phyloP scores from a whole-genome alignment of 2,113 vertebrate genomes.

The Rostratula benghalensis region DNA sequence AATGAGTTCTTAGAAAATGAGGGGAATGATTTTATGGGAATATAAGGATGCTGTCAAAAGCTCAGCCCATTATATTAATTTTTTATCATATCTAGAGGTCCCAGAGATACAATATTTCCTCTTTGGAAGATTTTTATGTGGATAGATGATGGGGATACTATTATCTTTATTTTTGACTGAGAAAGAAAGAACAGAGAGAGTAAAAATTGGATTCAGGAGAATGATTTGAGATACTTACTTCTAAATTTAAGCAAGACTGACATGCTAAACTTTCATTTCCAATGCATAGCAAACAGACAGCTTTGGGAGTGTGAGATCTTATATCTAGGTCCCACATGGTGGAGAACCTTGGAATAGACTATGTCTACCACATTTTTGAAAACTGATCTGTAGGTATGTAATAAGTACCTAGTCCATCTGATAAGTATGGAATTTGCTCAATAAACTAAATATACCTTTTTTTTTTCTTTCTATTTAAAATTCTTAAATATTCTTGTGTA shows the following conservation, averaged over 20 bases:
- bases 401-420: background rate
- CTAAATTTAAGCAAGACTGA: constrained; percentile 22
- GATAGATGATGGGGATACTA: background rate
- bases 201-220: background rate
- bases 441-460: background rate
- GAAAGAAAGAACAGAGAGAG: background rate
- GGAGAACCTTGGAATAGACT: background rate
- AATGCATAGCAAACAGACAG: background rate
- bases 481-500: background rate
- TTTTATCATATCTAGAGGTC: background rate
- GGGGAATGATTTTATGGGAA: background rate
- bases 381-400: background rate
- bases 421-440: background rate
- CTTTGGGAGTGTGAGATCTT: background rate
- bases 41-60: background rate
- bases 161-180: background rate
- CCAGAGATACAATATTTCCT: background rate
- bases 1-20: background rate
- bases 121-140: background rate
- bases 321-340: background rate
- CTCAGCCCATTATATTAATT: background rate
- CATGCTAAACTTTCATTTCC: background rate
- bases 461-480: background rate
- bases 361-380: background rate
- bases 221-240: background rate